Evolutionary conservation across 1,140 invertebrate species (phyloP).

Genomic region (Drosophila gunungcola): DNA sequence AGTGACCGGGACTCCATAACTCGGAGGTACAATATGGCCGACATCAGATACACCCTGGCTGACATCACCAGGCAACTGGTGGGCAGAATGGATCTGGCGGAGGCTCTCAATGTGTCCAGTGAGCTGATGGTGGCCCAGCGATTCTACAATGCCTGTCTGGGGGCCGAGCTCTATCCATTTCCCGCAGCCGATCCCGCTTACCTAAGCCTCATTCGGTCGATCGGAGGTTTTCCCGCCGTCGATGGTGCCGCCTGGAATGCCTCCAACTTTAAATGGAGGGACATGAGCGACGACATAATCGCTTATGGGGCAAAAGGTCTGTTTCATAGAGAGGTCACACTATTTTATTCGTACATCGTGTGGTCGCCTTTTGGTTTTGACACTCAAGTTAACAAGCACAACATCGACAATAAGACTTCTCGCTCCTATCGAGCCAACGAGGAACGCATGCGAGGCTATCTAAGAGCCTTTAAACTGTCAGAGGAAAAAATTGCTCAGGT

Average conservation of each 20-base stretch:
- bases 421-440: constrained; percentile 11
- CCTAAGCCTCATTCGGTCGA: constrained; percentile 58
- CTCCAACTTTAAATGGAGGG: constrained; percentile 57
- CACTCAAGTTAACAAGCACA: too few relatives aligned
- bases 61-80: not conserved
- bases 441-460: constrained; percentile 17
- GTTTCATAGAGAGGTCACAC: constrained; percentile 6
- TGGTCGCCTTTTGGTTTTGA: not conserved
- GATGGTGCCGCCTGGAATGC: constrained; percentile 57
- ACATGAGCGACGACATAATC: constrained; percentile 26
- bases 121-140: constrained; percentile 60
- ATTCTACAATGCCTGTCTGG: constrained; percentile 63
- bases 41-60: not conserved
- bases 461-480: constrained; percentile 53
- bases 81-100: constrained; percentile 10
- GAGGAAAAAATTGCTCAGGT: constrained; percentile 38
- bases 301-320: constrained; percentile 57
- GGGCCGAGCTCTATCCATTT: constrained; percentile 55
- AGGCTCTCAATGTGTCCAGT: constrained; percentile 36
- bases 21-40: too few relatives aligned
- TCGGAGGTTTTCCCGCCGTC: constrained; percentile 73
- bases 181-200: constrained; percentile 58
- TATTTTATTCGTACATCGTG: too few relatives aligned
- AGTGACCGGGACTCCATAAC: too few relatives aligned
- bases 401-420: too few relatives aligned